phyloP scores from a whole-genome alignment of 1,140 invertebrate species.

The Drosophila nigrodunni region DNA sequence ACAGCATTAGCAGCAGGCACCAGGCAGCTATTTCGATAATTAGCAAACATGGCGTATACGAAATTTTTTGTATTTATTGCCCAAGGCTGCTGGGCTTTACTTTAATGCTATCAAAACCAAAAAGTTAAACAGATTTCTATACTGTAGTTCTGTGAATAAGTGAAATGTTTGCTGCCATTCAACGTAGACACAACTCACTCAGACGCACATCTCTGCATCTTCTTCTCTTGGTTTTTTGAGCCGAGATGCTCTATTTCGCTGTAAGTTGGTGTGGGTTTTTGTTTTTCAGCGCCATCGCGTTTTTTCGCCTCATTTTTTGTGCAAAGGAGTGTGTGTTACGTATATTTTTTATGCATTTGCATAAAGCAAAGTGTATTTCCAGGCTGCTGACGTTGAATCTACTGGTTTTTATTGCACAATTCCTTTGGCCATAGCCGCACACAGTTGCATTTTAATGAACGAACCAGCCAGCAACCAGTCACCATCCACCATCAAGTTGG shows the following conservation, averaged over 20 bases:
- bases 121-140: conserved; percentile 9
- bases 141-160: conserved; percentile 2
- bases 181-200: conserved; percentile 32
- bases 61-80: conserved; percentile 25
- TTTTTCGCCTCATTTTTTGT: conserved; percentile 45
- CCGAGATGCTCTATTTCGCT: conserved; percentile 25
- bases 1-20: background rate
- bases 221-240: background rate
- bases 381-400: conserved; percentile 51
- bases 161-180: conserved; percentile 18
- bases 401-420: conserved; percentile 72
- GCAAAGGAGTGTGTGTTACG: conserved; percentile 10
- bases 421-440: conserved; percentile 68
- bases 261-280: conserved; percentile 14
- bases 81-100: background rate
- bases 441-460: conserved; percentile 82
- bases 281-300: conserved; percentile 21
- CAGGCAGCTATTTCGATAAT: conserved; percentile 45
- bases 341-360: conserved; percentile 73
- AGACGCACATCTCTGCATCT: conserved; percentile 10
- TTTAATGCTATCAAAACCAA: conserved; percentile 8
- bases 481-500: background rate
- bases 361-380: conserved; percentile 77
- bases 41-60: conserved; percentile 43
- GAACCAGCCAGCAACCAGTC: conserved; percentile 4